Evolutionary conservation across 2,797 vertebrate genomes (phyloP), one percentile per base, ranked within the genome.

Genomic region (Sebastes glaucus): DNA sequence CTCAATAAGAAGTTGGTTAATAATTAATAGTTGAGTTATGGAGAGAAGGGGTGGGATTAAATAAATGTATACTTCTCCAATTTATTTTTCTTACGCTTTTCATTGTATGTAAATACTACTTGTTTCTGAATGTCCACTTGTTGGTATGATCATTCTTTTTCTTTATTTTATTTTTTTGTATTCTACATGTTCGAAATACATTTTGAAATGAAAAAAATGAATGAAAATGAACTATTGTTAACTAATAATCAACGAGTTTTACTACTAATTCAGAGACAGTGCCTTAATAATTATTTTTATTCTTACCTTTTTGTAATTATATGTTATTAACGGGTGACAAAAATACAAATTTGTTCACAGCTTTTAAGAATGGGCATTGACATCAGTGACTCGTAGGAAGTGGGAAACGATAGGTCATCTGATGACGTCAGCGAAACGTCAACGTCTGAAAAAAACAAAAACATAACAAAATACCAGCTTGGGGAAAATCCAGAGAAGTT

Each of bases 361-460:
- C 10, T n/a, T 74, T 71, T 69, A 60, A 6, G 13, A 80, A 70
- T 18, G 16, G 52, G 42, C 33, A 5, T 25, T 74, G 30, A 64
- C 65, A 62, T 63, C 59, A 82, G 78, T 77, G 27, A 57, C 33
- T 63, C 84, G 83, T 84, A 86, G 88, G 87, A 88, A 90, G 66
- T 55, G 69, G 86, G 85, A 89, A 92, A 79, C 59, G 80, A 93
- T 78, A 80, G 84, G 88, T 92, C 88, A 93, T 87, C 82, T 66
- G 76, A 87, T 81, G 91, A 88, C 94, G 94, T 95, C 93, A 95
- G 83, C 20, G 33, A 78, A 52, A 95, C 93, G 93, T 95, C 94
- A 95, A 33, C 30, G 88, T 86, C 69, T 80, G 76, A 14, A 42
- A 42, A 38, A 62, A 73, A 81, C 62, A 72, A 78, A 69, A 18